Percentiles rank a stretch among this genome's conserved stretches.
Evolutionary conservation across 2,113 vertebrate species (phyloP).

Genomic region (Stictonetta naevosa): DNA sequence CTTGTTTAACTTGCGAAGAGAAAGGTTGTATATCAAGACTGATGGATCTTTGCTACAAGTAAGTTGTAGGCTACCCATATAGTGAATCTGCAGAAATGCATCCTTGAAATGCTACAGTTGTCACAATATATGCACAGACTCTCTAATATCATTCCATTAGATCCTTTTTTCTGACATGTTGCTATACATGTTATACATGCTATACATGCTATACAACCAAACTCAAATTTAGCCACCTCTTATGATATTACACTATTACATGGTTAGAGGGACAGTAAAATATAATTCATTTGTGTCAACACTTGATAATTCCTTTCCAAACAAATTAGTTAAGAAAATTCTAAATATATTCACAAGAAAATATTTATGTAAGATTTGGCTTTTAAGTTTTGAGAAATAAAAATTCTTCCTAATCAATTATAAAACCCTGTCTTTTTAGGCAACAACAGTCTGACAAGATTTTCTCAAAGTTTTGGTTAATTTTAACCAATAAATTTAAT

Average conservation of each 20-base stretch:
- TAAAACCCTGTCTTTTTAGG: neutral
- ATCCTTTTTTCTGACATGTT: neutral
- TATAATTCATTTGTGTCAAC: neutral
- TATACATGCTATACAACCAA: neutral
- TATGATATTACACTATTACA: neutral
- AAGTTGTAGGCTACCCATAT: neutral
- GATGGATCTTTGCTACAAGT: slow-evolving; percentile 22
- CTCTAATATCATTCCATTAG: neutral
- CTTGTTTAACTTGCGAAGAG: neutral
- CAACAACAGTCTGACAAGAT: neutral
- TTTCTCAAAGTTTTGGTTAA: neutral
- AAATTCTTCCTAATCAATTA: neutral
- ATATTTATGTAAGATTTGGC: neutral
- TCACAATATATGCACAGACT: slow-evolving; percentile 28
- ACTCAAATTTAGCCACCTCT: neutral
- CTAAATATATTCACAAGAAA: neutral
- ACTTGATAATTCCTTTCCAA: neutral
- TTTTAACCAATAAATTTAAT: neutral
- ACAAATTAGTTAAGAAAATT: neutral
- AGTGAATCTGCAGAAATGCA: slow-evolving; percentile 30
- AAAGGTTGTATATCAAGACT: slow-evolving; percentile 4
- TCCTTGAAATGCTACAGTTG: slow-evolving; percentile 14
- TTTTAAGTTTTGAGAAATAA: neutral
- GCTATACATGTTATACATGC: too few species aligned
- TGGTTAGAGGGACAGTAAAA: neutral